A percentile compares a stretch with the other conserved stretches of the same genome.
phyloP scores from a whole-genome alignment of 35 echinoderm and acorn worm genomes.

The Eucidaris tribuloides region DNA sequence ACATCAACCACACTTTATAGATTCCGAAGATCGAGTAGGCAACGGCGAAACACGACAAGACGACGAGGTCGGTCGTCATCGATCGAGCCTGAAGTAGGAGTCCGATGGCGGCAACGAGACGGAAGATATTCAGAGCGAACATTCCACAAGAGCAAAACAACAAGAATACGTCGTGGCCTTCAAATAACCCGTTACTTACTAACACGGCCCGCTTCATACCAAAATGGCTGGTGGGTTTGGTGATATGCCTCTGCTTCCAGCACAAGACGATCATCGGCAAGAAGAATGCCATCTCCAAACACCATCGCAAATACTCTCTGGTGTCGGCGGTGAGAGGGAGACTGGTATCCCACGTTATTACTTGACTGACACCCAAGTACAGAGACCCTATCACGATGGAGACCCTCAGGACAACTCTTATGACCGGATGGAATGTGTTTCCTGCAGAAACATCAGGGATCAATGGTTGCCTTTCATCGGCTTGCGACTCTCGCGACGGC shows the following conservation, averaged over 20 bases:
- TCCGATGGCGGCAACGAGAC: neutral
- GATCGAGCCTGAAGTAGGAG: neutral
- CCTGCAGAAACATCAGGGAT: neutral
- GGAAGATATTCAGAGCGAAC: neutral
- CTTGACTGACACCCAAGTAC: too few species aligned
- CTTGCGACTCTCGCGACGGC: neutral
- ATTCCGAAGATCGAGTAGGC: neutral
- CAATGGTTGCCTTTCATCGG: neutral
- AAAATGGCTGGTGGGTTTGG: neutral
- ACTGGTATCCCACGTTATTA: too few species aligned
- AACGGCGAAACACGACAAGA: neutral
- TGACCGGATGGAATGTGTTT: neutral
- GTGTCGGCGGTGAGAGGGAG: neutral
- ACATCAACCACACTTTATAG: neutral
- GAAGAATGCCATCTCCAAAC: neutral
- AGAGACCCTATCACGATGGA: neutral
- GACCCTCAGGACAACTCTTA: neutral
- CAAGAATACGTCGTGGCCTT: neutral
- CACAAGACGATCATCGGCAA: neutral
- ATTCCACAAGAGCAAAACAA: neutral
- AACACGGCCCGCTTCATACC: neutral
- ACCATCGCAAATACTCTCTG: neutral
- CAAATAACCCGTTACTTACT: neutral
- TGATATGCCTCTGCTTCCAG: neutral
- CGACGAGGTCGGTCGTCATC: neutral